Conservation (phyloP, 2,888 invertebrate species). For the Lepidocyrtinus sp. region DNA sequence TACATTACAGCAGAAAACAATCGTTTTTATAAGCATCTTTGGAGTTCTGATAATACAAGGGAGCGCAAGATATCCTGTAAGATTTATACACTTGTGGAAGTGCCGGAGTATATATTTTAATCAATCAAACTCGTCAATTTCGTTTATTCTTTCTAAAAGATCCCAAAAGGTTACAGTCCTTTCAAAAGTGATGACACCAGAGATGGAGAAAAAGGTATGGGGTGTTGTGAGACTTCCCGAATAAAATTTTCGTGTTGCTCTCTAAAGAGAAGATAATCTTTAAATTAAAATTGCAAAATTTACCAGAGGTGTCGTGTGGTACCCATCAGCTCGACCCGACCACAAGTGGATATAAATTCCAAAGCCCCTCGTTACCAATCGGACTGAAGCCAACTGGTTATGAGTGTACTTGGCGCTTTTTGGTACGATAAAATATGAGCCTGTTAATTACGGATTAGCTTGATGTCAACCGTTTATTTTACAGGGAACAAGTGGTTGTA, state of each 20-base stretch:
- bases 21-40: no score
- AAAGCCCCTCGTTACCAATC: conserved; percentile 49
- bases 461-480: neutral
- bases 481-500: conserved; percentile 62
- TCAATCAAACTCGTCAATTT: no score
- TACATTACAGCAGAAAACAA: no score
- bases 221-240: neutral
- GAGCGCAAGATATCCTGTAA: conserved; percentile 13
- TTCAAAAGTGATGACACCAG: neutral
- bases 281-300: conserved; percentile 10
- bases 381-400: conserved; percentile 47
- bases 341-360: conserved; percentile 44
- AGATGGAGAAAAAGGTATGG: conserved; percentile 34
- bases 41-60: neutral
- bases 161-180: no score
- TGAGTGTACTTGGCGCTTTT: conserved; percentile 60
- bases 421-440: conserved; percentile 42
- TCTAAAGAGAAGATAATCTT: conserved; percentile 8
- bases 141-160: no score
- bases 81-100: no score
- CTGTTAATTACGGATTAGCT: no score
- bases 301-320: conserved; percentile 61
- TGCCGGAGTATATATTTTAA: no score
- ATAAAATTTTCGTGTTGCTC: no score
- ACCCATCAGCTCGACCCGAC: conserved; percentile 42